Evolutionary conservation across 64 coral and sea anemone genomes (phyloP).

Genomic region (Porites australiensis): DNA sequence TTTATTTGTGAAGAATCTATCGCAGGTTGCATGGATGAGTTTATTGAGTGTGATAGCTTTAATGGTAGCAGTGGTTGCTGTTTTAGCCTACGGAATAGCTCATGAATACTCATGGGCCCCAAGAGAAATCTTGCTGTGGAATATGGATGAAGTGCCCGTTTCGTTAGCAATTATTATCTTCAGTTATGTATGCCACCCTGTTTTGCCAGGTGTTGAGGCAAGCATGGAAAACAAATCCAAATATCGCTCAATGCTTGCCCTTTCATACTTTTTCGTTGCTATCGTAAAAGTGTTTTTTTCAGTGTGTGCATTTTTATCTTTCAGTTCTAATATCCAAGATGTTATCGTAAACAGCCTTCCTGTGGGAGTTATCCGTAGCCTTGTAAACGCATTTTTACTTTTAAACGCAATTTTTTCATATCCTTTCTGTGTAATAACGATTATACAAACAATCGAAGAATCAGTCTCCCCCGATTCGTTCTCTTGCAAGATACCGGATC

Average conservation of each 20-base stretch:
- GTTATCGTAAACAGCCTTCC: slow-evolving; percentile 5
- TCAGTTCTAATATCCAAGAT: slow-evolving; percentile 24
- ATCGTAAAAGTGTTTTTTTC: slow-evolving; percentile 42
- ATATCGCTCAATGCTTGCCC: slow-evolving; percentile 29
- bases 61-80: slow-evolving; percentile 25
- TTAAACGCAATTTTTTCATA: slow-evolving; percentile 60
- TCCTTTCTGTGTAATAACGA: slow-evolving; percentile 42
- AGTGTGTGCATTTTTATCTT: slow-evolving; percentile 23
- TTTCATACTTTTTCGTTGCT: slow-evolving; percentile 22
- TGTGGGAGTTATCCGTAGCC: background rate
- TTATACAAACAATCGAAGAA: slow-evolving; percentile 43
- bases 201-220: slow-evolving; percentile 29
- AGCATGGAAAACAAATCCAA: slow-evolving; percentile 32
- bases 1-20: slow-evolving; percentile 41
- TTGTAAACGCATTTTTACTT: slow-evolving; percentile 46
- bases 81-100: slow-evolving; percentile 33
- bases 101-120: slow-evolving; percentile 14
- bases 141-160: background rate
- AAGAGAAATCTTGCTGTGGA: background rate
- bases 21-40: slow-evolving; percentile 63
- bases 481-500: slow-evolving; percentile 24
- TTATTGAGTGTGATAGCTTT: slow-evolving; percentile 45
- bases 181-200: slow-evolving; percentile 43
- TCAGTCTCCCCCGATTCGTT: slow-evolving; percentile 27
- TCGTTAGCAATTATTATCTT: slow-evolving; percentile 29